Evolutionary conservation across 2,888 invertebrate species (phyloP).

Genomic region (Leptopterna dolabrata): DNA sequence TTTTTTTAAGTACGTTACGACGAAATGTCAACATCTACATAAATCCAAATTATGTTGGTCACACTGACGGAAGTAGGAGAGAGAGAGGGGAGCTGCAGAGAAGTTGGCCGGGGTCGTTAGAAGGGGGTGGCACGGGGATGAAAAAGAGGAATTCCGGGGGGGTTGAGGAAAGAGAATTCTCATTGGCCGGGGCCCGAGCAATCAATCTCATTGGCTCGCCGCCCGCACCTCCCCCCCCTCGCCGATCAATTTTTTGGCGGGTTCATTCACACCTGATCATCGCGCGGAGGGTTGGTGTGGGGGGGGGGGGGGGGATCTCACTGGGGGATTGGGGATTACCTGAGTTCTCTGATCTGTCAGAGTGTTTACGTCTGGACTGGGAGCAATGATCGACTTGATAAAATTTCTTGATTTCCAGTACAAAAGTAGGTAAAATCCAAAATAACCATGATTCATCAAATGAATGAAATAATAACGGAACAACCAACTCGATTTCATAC

Average conservation of each 20-base stretch:
- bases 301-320: neutral
- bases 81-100: neutral
- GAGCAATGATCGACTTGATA: too few relatives aligned
- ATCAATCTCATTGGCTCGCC: slow-evolving; percentile 27
- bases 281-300: neutral
- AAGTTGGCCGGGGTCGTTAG: slow-evolving; percentile 36
- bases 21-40: too few relatives aligned
- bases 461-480: too few relatives aligned
- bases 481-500: too few relatives aligned
- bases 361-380: too few relatives aligned
- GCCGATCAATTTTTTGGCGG: slow-evolving; percentile 37
- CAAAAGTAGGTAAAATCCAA: too few relatives aligned
- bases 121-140: neutral
- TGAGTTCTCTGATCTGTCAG: too few relatives aligned
- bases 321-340: too few relatives aligned
- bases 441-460: too few relatives aligned
- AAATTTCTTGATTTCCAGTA: too few relatives aligned
- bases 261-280: slow-evolving; percentile 1
- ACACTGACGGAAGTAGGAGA: neutral
- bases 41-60: neutral
- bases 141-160: neutral
- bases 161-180: neutral
- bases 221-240: neutral
- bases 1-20: too few relatives aligned
- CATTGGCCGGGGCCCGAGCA: slow-evolving; percentile 18